Base-by-base conservation (phyloP, 2,888 invertebrate genomes). In the Drosophila tripunctata region DNA sequence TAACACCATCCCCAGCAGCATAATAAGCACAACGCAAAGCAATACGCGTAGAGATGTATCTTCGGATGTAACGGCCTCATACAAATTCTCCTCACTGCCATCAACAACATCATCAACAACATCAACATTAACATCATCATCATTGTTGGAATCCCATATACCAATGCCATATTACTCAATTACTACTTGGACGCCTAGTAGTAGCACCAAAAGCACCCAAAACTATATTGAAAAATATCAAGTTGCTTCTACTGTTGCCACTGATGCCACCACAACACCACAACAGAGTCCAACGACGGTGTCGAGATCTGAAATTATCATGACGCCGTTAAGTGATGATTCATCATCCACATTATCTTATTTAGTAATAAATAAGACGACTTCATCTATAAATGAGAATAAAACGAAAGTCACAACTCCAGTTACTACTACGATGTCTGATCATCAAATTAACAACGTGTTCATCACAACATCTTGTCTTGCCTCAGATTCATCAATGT, bases 381-480 rank as follows among this genome's bases (percentile, higher is more conserved):
- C 35, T 2, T 27, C 45, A 10, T 44, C 24, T 17, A 60, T 36
- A 47, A 62, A 43, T 60, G 63, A 50, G 14, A 19, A 14, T 30
- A 19, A 8, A n/a, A 24, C 33, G 40, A 17, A 38, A 47, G 36
- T 65, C 63, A 69, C 69, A 69, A 68, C 71, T 48, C 22, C 60
- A 44, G 30, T 22, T 45, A n/a, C n/a, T n/a, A n/a, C n/a, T n/a
- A n/a, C n/a, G n/a, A n/a, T n/a, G n/a, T n/a, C 15, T 27, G 4
- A 65, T 52, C 12, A 62, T 43, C 15, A 43, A n/a, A n/a, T 41
- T 31, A 44, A 50, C 7, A 58, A 65, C 57, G 63, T 77, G 78
- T 66, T 87, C 66, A 78, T 87, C 66, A 78, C 77, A 75, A 78
- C 72, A 74, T 73, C 69, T 65, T 65, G 57, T 65, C 54, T 56